These are phyloP conservation scores for Drosophila quasianomalipes DNA, from an alignment of 2,888 invertebrate genomes.

Conservation along the genomic window DNA sequence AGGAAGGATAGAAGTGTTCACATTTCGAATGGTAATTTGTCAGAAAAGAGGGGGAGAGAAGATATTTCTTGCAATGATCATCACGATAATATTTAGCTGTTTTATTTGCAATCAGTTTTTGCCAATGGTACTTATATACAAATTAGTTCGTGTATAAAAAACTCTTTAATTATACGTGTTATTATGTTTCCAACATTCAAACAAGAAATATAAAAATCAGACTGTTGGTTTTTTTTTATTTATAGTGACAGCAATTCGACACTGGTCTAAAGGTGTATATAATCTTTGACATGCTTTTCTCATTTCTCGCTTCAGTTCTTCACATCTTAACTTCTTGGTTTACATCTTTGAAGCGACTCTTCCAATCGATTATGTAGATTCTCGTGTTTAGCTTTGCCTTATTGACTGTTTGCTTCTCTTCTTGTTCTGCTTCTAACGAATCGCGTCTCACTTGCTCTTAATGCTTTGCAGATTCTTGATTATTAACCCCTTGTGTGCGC, in stretches of 20 bases:
- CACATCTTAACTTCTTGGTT: not conserved
- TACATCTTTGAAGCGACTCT: not conserved
- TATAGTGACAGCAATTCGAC: not conserved
- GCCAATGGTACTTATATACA: not conserved
- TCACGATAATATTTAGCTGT: not conserved
- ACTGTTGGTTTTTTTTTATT: not conserved
- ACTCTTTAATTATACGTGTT: not conserved
- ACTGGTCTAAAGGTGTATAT: not conserved
- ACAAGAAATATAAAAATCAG: not conserved
- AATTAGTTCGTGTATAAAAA: too few relatives aligned
- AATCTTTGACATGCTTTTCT: not conserved
- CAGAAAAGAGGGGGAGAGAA: not conserved
- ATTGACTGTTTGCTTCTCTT: not conserved
- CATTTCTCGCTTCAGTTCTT: not conserved
- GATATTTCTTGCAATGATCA: not conserved
- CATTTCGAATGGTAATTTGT: not conserved
- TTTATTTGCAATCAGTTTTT: not conserved
- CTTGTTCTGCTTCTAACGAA: not conserved
- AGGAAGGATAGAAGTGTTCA: not conserved
- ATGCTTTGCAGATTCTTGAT: not conserved
- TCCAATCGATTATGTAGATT: not conserved
- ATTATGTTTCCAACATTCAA: not conserved
- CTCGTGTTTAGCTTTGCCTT: not conserved
- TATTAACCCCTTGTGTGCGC: constrained; percentile 35
- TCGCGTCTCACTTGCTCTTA: not conserved